Base-by-base conservation (phyloP, 1,140 invertebrate genomes). In the Leptestheria dahalacensis region DNA sequence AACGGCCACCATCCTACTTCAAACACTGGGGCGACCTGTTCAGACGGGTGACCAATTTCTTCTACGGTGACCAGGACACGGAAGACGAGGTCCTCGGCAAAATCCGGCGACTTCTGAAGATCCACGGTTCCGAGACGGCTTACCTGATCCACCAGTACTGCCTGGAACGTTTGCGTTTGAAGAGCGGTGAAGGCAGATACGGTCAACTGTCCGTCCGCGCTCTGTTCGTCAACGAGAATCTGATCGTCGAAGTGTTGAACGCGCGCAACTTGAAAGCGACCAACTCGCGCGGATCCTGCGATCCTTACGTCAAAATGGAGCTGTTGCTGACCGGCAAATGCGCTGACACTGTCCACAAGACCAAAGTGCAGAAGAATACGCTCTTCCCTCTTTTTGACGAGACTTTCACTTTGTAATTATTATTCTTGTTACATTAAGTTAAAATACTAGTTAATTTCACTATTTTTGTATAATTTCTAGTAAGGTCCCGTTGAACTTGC, bases 351-450 rank as follows among this genome's bases (percentile, higher is more conserved):
- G 58, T 49, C 11, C 48, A 51, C 18, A 50, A 90, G 72, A 97
- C 93, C 1, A 85, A 88, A 69, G 87, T 90, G 15, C 84, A 94
- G 49, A 91, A 91, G 72, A 92, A 93, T 75, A 94, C 84, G 41
- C 74, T 92, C 18, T 95, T 92, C 73, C 93, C 94, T 0, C 71
- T 94, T 11, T 97, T 89, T 71, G 92, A 97, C 65, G 92, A 98
- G 75, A 84, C 81, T 62, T 96, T 97, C 74, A 79, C 82, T 67
- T 85, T 97, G 92, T 96, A 77, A 84, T 86, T 70, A 53, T 48
- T 15, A 25, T 48, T 0, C 2, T 46, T 29, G 18, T 55, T 51
- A 51, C 53, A 20, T 64, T 52, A 33, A 33, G 21, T 64, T 54
- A 46, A 21, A 24, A 48, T 58, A 24, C 57, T 60, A 47, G 21